phyloP scores from a whole-genome alignment of 2,797 vertebrate species.

The Vespertilio murinus region DNA sequence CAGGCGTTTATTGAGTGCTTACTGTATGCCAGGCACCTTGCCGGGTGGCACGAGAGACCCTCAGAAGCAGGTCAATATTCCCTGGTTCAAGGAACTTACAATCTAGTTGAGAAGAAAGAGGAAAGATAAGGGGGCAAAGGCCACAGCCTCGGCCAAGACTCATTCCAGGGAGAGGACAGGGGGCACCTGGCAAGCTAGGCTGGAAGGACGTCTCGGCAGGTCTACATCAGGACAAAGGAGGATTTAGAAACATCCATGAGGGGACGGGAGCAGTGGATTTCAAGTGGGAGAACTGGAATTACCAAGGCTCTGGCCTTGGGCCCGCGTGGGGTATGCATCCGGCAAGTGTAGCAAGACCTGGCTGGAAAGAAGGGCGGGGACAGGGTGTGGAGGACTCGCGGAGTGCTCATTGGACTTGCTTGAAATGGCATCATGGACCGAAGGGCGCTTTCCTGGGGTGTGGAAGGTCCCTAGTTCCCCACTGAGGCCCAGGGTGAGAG shows the following conservation, averaged over 20 bases:
- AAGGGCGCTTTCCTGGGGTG: neutral
- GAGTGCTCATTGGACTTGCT: neutral
- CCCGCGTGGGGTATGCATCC: neutral
- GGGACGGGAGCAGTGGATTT: neutral
- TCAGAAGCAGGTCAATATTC: neutral
- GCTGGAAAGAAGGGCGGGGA: neutral
- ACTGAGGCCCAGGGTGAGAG: constrained; percentile 85
- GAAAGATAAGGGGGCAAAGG: neutral
- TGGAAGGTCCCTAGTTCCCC: constrained; percentile 28
- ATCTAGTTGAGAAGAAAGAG: neutral
- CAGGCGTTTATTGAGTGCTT: constrained; percentile 35
- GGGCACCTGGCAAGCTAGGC: neutral
- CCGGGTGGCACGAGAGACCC: neutral
- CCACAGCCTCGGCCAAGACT: neutral
- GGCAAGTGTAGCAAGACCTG: neutral
- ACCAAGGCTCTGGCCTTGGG: neutral
- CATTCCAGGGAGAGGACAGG: neutral
- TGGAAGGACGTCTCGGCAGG: neutral
- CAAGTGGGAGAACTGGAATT: neutral
- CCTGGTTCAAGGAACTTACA: neutral
- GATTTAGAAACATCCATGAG: neutral
- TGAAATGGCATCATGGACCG: constrained; percentile 44
- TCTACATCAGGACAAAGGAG: neutral
- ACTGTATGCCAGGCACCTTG: neutral
- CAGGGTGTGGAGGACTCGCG: neutral